phyloP scores from a whole-genome alignment of 1,140 invertebrate species.

The Drosophila littoralis region DNA sequence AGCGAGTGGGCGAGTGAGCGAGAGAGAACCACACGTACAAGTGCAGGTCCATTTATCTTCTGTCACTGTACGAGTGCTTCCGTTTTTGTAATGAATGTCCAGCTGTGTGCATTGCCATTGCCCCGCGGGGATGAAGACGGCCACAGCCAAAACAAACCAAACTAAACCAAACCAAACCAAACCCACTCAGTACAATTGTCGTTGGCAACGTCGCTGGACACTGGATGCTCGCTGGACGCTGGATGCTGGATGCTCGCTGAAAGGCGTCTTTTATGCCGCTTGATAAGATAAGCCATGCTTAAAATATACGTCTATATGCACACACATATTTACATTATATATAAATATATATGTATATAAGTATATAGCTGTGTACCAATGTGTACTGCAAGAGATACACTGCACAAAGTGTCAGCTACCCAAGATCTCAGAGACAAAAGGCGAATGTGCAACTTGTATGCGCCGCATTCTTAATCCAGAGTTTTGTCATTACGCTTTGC shows the following conservation, averaged over 20 bases:
- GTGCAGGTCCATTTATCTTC: slow-evolving; percentile 81
- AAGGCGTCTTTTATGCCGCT: slow-evolving; percentile 79
- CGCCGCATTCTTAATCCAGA: slow-evolving; percentile 77
- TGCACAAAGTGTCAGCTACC: slow-evolving; percentile 28
- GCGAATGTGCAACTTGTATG: slow-evolving; percentile 77
- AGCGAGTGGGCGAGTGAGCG: slow-evolving; percentile 10
- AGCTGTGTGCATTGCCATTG: slow-evolving; percentile 73
- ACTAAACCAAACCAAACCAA: slow-evolving; percentile 38
- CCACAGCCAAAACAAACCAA: slow-evolving; percentile 44
- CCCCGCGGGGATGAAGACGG: slow-evolving; percentile 57
- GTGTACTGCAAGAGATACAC: slow-evolving; percentile 31
- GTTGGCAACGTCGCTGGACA: slow-evolving; percentile 49
- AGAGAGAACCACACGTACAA: slow-evolving; percentile 67
- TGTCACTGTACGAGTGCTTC: slow-evolving; percentile 80
- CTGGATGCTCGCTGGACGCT: slow-evolving; percentile 52
- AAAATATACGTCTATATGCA: slow-evolving; percentile 73
- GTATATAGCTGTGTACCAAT: background rate
- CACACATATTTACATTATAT: background rate
- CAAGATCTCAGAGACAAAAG: slow-evolving; percentile 48
- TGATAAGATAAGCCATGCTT: slow-evolving; percentile 81
- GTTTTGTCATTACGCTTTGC: slow-evolving; percentile 78
- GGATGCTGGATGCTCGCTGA: slow-evolving; percentile 58
- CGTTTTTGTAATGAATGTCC: slow-evolving; percentile 82
- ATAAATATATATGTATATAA: background rate
- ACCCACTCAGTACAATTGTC: slow-evolving; percentile 67